Evolutionary conservation across 2,113 vertebrate species (phyloP), one percentile per base, ranked within the genome.

Genomic region (Phylloscopus trochiloides): DNA sequence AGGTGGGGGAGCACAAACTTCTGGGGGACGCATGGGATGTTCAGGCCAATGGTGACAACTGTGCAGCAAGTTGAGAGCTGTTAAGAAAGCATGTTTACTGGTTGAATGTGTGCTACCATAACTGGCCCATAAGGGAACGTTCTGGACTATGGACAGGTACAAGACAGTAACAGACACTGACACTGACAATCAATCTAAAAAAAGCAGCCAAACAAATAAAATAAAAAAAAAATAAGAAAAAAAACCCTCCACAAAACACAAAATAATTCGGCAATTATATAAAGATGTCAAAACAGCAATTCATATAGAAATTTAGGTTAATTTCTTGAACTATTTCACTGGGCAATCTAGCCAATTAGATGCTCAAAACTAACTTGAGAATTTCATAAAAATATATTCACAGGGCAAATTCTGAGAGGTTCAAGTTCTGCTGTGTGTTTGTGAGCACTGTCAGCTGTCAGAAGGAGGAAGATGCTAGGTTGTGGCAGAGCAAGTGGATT

Each of bases 191-290:
- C 3, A 7, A 45, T 38, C 32, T 47, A 5, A 58, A 62, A 50
- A 5, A 29, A 3, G 1, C 31, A 22, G 6, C 4, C 16, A 43
- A 57, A 29, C 2, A 47, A 74, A 7, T 4, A 4, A 84, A 18
- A 26, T 25, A 43, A 78, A 17, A 2, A 67, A 67, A 1, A 67
- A 58, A 43, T 16, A 36, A 55, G 6, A 1, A 0, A 0, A 24
- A 58, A 58, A 24, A 1, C 9, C 9, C 14, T 6, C 16, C 13
- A 19, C 34, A 45, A 80, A 58, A 7, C 18, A 40, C 14, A 16
- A 12, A 38, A 17, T 65, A 8, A 17, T 62, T 38, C 50, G 47
- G 4, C 19, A 58, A 14, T 36, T 26, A 78, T n/a, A 71, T 31
- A 4, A 66, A 78, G 22, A 22, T 28, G 36, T 14, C 12, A n/a